Evolutionary conservation across 2,113 vertebrate species (phyloP).

Genomic region (Tauraco erythrolophus): DNA sequence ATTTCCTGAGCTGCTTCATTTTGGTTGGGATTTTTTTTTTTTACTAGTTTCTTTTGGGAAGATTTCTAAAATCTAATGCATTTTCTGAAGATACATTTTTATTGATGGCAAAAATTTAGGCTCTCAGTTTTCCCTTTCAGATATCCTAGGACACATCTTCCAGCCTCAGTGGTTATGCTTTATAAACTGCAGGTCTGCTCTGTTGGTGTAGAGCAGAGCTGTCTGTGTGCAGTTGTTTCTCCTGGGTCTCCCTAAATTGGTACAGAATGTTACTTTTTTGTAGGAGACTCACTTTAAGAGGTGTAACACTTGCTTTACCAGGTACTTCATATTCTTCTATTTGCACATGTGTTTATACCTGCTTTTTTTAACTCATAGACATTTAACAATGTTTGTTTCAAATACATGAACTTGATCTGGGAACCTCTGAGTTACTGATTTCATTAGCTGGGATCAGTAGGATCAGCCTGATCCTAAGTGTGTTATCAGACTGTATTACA

Average conservation of each 20-base stretch:
- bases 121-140: not conserved
- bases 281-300: not conserved
- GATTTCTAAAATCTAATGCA: not conserved
- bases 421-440: not conserved
- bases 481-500: not conserved
- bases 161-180: not conserved
- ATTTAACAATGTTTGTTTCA: not conserved
- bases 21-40: not conserved
- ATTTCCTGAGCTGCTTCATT: not conserved
- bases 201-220: rapidly evolving
- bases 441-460: not conserved
- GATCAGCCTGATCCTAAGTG: not conserved
- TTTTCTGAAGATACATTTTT: not conserved
- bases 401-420: not conserved
- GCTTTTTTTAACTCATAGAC: not conserved
- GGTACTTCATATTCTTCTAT: not conserved
- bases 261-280: not conserved
- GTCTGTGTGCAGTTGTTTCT: not conserved
- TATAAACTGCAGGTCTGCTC: not conserved
- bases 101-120: not conserved
- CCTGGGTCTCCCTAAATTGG: not conserved
- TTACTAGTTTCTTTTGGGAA: not conserved
- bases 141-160: not conserved
- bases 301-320: not conserved
- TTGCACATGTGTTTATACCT: not conserved